phyloP scores from a whole-genome alignment of 2,888 invertebrate genomes.

The Drosophila leonis region DNA sequence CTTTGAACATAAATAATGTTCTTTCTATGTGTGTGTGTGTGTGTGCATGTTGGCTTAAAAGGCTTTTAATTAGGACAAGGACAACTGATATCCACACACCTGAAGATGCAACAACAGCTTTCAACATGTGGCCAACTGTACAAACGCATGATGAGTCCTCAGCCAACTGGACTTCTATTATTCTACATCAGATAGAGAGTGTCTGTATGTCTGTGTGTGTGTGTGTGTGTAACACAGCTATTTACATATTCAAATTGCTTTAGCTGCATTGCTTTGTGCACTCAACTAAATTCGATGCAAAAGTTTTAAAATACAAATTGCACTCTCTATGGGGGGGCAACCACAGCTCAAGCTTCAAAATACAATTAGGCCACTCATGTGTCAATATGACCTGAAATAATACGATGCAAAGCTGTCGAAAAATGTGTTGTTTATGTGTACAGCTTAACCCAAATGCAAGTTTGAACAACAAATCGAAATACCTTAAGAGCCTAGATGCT shows the following conservation, averaged over 20 bases:
- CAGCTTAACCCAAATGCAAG: not conserved
- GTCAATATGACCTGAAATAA: not conserved
- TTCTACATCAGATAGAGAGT: conserved; percentile 26
- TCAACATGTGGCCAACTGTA: conserved; percentile 45
- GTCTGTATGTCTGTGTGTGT: conserved; percentile 20
- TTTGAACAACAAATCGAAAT: not conserved
- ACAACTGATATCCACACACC: conserved; percentile 36
- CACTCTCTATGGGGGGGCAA: not conserved
- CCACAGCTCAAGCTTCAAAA: not conserved
- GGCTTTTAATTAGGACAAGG: conserved; percentile 76
- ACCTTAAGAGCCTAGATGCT: not conserved
- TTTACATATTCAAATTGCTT: conserved; percentile 70
- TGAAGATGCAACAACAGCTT: conserved; percentile 29
- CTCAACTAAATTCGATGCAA: conserved; percentile 5
- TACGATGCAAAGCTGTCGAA: not conserved
- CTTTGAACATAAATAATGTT: conserved; percentile 65
- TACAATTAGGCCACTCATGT: conserved; percentile 1
- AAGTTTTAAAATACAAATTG: conserved; percentile 2
- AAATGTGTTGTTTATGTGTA: not conserved
- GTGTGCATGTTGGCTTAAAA: conserved; percentile 22
- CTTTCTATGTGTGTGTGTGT: conserved; percentile 6
- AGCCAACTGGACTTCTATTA: conserved; percentile 22
- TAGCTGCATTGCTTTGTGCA: conserved; percentile 16
- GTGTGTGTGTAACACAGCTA: conserved; percentile 56
- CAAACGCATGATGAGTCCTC: conserved; percentile 12